Evolutionary conservation across 1,140 invertebrate genomes (phyloP), one percentile per base, ranked within the genome.

Genomic region (Polypedilum vanderplanki): DNA sequence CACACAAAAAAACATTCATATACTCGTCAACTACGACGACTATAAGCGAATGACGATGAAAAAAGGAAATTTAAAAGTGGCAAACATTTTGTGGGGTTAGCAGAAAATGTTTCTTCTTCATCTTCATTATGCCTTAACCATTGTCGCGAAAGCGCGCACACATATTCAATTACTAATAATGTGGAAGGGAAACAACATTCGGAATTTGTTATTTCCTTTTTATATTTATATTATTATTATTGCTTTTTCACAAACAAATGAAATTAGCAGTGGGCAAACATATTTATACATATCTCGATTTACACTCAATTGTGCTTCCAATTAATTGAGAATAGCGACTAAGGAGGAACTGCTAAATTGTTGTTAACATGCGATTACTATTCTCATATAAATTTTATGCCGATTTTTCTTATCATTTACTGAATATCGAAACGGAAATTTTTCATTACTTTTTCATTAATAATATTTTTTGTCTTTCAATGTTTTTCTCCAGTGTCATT

Each of bases 221-320:
- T 57, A 15, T 57, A 57, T 57, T n/a, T 15, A 57, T 57, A 57
- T 57, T 57, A 57, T 57, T 57, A 57, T 15, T 57, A 12, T 57
- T 57, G 9, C 41, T 57, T 15, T 57, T n/a, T 15, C 10, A n/a
- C 12, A 12, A 57, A 57, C 15, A 15, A 12, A 46, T 8, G 15
- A 46, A 7, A 46, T 46, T 33, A 33, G 24, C 24, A 33, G 24
- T 33, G 24, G 24, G 24, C 24, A 46, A 46, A 46, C 41, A 46
- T 46, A 57, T 15, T n/a, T 57, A 57, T 15, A 57, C 46, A 57
- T 57, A 57, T 57, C 46, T 57, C 46, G 46, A 57, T 57, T 57
- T 57, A 57, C 46, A 57, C 46, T 57, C 46, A 57, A 57, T 57
- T 57, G 12, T n/a, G n/a, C 46, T 57, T 57, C 46, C n/a, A 57